phyloP scores from a whole-genome alignment of 2,888 invertebrate species.

The Physocephala rufipes region DNA sequence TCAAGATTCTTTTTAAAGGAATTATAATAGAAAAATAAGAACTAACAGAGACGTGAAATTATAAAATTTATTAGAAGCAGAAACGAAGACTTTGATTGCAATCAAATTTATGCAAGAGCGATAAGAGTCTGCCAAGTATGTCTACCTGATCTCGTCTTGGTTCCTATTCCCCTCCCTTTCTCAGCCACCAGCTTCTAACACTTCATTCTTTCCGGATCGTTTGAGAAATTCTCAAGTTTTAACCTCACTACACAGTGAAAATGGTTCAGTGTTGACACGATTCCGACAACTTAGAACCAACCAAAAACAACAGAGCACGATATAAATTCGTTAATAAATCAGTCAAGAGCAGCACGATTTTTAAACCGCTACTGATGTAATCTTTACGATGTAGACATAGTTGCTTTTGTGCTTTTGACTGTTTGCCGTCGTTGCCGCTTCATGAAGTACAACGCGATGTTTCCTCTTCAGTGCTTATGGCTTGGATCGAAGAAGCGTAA shows the following conservation, averaged over 20 bases:
- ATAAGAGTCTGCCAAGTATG: no score
- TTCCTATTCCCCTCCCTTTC: no score
- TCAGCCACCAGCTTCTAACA: no score
- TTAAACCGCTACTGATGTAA: constrained; percentile 11
- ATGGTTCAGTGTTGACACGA: constrained; percentile 11
- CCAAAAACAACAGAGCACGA: background rate
- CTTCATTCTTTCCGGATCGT: no score
- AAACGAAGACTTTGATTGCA: constrained; percentile 5
- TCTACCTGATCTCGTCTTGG: no score
- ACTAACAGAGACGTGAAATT: background rate
- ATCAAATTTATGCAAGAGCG: constrained; percentile 22
- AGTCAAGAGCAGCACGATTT: constrained; percentile 48
- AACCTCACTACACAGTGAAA: background rate
- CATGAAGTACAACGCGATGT: no score
- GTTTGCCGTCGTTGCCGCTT: no score
- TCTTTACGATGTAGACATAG: background rate
- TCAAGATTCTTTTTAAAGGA: constrained; percentile 1
- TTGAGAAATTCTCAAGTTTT: no score
- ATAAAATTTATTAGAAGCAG: background rate
- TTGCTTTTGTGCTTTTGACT: no score
- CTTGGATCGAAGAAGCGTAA: constrained; percentile 25
- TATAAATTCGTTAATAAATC: constrained; percentile 33
- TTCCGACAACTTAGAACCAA: background rate
- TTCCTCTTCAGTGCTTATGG: background rate
- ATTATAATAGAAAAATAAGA: background rate